These are phyloP conservation scores for Acanthurus leucopareius DNA, from an alignment of 2,797 vertebrate species.

Conservation along the genomic window DNA sequence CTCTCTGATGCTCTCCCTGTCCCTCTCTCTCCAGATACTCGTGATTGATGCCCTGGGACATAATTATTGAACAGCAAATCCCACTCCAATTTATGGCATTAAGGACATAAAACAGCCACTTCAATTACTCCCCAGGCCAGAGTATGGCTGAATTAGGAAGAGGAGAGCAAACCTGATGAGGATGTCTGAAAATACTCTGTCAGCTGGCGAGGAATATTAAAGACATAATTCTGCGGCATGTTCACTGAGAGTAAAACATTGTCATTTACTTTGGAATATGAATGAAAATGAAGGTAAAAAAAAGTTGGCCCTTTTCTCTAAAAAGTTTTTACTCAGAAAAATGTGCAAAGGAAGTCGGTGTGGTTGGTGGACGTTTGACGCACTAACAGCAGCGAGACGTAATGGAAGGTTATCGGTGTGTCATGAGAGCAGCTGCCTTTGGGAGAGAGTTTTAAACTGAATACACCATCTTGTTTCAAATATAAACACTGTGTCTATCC, in stretches of 20 bases:
- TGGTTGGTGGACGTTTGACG: slow-evolving; percentile 48
- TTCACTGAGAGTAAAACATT: slow-evolving; percentile 14
- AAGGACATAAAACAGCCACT: slow-evolving; percentile 61
- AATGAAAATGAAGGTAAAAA: slow-evolving; percentile 21
- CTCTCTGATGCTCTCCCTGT: neutral
- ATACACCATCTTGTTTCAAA: slow-evolving; percentile 1
- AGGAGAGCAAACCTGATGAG: slow-evolving; percentile 48
- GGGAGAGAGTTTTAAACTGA: slow-evolving; percentile 24
- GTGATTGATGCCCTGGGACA: slow-evolving; percentile 58
- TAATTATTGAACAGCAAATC: slow-evolving; percentile 71
- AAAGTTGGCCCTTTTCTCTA: slow-evolving; percentile 9
- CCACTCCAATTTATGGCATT: slow-evolving; percentile 64
- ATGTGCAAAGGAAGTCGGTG: slow-evolving; percentile 1
- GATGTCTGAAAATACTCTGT: slow-evolving; percentile 48
- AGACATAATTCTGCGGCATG: slow-evolving; percentile 32
- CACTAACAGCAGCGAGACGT: slow-evolving; percentile 44
- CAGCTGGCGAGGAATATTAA: slow-evolving; percentile 45
- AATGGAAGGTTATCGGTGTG: slow-evolving; percentile 23
- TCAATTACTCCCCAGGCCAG: slow-evolving; percentile 60
- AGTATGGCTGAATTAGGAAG: slow-evolving; percentile 47
- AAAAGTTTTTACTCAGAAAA: slow-evolving; percentile 23
- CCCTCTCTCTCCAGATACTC: slow-evolving; percentile 29
- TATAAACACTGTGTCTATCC: slow-evolving; percentile 26
- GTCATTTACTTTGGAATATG: slow-evolving; percentile 7
- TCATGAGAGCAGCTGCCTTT: slow-evolving; percentile 29